phyloP scores from a whole-genome alignment of 2,113 vertebrate genomes.

The Channa argus region DNA sequence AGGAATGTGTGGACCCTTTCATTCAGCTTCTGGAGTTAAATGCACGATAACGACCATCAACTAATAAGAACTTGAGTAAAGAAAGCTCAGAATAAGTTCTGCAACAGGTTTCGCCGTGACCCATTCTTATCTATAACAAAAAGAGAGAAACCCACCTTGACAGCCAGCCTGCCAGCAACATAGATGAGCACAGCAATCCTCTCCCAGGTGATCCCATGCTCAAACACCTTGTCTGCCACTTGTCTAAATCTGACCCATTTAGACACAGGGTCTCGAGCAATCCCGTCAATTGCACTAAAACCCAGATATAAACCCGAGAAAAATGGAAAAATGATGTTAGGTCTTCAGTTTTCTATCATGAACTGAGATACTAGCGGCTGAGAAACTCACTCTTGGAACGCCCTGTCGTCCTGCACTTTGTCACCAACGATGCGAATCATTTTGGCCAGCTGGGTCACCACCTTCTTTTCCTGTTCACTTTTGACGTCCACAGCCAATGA shows the following conservation, averaged over 20 bases:
- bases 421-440: slow-evolving; percentile 61
- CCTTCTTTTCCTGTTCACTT: slow-evolving; percentile 48
- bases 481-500: background rate
- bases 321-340: background rate
- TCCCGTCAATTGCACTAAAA: slow-evolving; percentile 50
- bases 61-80: too few relatives aligned
- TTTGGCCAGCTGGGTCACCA: slow-evolving; percentile 54
- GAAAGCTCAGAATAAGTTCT: too few relatives aligned
- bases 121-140: too few relatives aligned
- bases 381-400: slow-evolving; percentile 65
- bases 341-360: background rate
- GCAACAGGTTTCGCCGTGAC: too few relatives aligned
- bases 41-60: too few relatives aligned
- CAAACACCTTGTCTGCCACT: slow-evolving; percentile 51
- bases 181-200: slow-evolving; percentile 67
- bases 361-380: background rate
- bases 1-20: too few relatives aligned
- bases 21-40: too few relatives aligned
- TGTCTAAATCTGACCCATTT: slow-evolving; percentile 31
- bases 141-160: slow-evolving; percentile 40
- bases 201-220: slow-evolving; percentile 62
- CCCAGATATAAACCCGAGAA: background rate
- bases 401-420: slow-evolving; percentile 38
- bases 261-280: background rate
- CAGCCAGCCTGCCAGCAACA: slow-evolving; percentile 52